Evolutionary conservation across 2,797 vertebrate species (phyloP).

Genomic region (Vespertilio murinus): DNA sequence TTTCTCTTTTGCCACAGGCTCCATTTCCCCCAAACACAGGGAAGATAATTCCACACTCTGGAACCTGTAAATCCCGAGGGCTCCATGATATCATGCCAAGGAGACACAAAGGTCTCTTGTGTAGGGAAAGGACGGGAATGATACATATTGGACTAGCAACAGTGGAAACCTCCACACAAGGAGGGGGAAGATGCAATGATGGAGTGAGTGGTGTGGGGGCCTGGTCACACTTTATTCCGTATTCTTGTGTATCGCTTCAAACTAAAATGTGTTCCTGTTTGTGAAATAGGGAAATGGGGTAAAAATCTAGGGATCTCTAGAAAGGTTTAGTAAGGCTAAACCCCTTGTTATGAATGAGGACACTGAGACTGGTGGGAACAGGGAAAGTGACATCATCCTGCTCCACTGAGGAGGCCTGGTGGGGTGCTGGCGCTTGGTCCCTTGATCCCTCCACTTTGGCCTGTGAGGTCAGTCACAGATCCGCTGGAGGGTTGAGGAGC

Average conservation of each 20-base stretch:
- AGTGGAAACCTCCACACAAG: neutral
- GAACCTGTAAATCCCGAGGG: neutral
- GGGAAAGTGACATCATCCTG: accelerated
- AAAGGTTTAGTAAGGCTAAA: neutral
- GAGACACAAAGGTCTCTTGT: neutral
- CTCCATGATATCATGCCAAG: neutral
- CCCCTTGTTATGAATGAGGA: neutral
- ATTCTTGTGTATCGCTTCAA: neutral
- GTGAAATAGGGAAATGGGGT: neutral
- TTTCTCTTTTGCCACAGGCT: constrained; percentile 74
- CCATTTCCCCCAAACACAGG: constrained; percentile 29
- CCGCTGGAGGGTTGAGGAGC: accelerated
- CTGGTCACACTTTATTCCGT: neutral
- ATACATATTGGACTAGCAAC: neutral
- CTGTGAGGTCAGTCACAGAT: neutral
- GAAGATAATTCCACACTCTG: neutral
- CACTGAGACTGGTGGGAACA: neutral
- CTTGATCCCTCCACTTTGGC: neutral
- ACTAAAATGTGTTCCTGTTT: neutral
- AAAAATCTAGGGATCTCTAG: neutral
- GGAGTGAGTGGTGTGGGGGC: neutral
- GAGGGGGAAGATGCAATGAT: neutral
- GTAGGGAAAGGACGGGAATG: neutral
- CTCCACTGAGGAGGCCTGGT: neutral
- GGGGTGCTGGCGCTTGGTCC: neutral